Conservation (phyloP, 2,888 invertebrate genomes). For the Folsomia candida region DNA sequence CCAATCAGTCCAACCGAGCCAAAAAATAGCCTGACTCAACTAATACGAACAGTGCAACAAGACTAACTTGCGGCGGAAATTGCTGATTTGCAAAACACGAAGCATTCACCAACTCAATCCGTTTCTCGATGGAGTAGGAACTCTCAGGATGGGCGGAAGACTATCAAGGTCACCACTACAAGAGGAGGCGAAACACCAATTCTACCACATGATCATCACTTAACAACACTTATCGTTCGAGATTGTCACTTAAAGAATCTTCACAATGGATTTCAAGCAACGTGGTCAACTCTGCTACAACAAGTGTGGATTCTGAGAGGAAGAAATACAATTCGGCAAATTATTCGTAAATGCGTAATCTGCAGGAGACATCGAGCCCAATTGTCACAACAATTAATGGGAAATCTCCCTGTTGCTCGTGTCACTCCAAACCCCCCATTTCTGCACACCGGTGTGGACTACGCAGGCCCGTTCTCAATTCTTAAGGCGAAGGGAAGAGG, state of each 20-base stretch:
- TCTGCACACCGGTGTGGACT: conserved; percentile 38
- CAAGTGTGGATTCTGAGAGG: conserved; percentile 33
- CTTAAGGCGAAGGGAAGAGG: not conserved
- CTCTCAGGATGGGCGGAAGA: conserved; percentile 43
- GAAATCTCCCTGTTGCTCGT: conserved; percentile 48
- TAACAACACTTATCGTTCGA: conserved; percentile 28
- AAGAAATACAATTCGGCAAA: conserved; percentile 12
- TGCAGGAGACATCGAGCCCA: conserved; percentile 30
- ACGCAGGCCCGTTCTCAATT: conserved; percentile 19
- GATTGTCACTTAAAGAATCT: conserved; percentile 27
- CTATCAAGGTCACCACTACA: conserved; percentile 23
- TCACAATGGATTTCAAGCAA: conserved; percentile 33
- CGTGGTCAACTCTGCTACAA: conserved; percentile 14
- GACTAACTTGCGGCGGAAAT: conserved; percentile 7
- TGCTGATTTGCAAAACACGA: not conserved
- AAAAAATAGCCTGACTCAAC: not conserved
- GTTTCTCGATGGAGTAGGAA: conserved; percentile 29
- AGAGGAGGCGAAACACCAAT: conserved; percentile 36
- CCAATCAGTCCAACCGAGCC: not conserved
- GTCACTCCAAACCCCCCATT: conserved; percentile 48
- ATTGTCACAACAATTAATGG: conserved; percentile 49
- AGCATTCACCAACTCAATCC: conserved; percentile 26
- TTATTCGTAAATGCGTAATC: conserved; percentile 29
- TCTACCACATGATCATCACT: conserved; percentile 29
- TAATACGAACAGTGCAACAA: not conserved